Evolutionary conservation across 2,888 invertebrate species (phyloP).

Genomic region (Argyresthia albistria): DNA sequence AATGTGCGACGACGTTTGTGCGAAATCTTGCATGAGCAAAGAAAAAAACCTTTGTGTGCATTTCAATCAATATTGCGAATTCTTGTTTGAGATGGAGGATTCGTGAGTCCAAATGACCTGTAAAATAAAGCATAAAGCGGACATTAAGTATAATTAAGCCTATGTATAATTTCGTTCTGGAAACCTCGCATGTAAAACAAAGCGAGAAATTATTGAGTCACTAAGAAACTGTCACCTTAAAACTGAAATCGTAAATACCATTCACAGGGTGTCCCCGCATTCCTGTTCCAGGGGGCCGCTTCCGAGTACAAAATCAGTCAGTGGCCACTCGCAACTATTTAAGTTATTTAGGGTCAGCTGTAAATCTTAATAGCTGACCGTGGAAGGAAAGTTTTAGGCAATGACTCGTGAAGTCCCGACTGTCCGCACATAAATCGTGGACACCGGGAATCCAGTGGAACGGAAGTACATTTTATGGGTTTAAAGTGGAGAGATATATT

Average conservation of each 20-base stretch:
- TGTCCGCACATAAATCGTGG: conserved; percentile 50
- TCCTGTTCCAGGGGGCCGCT: not conserved
- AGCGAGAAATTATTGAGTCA: no score
- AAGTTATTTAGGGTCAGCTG: conserved; percentile 56
- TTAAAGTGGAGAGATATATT: conserved; percentile 7
- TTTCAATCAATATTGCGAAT: no score
- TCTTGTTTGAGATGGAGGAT: no score
- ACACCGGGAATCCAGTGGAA: not conserved
- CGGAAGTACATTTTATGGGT: not conserved
- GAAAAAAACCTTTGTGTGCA: no score
- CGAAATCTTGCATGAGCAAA: no score
- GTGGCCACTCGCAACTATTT: conserved; percentile 34
- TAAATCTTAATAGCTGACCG: conserved; percentile 59
- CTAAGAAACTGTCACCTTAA: not conserved
- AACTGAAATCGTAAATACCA: not conserved
- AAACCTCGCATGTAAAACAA: no score
- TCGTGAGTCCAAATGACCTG: no score
- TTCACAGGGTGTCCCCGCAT: not conserved
- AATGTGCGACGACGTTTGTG: no score
- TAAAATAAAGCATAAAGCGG: no score
- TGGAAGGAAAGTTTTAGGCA: conserved; percentile 41
- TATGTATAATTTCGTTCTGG: no score
- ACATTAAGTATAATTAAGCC: no score
- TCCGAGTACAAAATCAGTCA: not conserved
- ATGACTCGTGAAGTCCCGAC: conserved; percentile 49